Percentiles rank a stretch among this genome's conserved stretches.
Evolutionary conservation across 2,797 vertebrate genomes (phyloP).

Genomic region (Gymnoscopelus braueri): DNA sequence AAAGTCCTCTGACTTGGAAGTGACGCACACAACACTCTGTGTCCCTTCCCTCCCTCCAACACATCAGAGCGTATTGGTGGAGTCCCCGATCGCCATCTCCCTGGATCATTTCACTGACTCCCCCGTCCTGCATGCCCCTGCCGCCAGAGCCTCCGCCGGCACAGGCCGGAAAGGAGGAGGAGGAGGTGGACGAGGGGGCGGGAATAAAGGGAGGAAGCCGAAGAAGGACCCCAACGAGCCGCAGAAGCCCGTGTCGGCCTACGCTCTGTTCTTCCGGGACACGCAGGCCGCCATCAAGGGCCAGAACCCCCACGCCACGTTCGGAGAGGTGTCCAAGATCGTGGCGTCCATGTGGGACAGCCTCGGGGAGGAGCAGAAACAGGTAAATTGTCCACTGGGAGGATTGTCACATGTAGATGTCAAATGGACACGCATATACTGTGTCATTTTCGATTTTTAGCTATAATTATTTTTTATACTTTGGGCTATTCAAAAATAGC

Average conservation of each 20-base stretch:
- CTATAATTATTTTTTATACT: no score
- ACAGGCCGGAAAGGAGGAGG: constrained; percentile 49
- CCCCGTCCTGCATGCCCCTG: constrained; percentile 31
- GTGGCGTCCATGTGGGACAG: constrained; percentile 98
- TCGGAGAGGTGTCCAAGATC: constrained; percentile 93
- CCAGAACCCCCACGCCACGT: constrained; percentile 91
- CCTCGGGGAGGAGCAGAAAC: constrained; percentile 93
- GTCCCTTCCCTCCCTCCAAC: background rate
- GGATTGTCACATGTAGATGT: no score
- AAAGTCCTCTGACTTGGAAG: no score
- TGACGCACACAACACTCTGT: no score
- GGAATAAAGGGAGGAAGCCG: constrained; percentile 74
- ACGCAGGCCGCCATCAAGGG: constrained; percentile 94
- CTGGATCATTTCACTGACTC: constrained; percentile 72
- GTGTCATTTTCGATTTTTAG: no score
- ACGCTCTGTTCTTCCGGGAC: constrained; percentile 92
- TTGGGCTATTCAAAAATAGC: no score
- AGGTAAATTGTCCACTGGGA: constrained; percentile 71
- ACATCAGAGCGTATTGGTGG: constrained; percentile 80
- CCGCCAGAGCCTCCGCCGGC: constrained; percentile 39
- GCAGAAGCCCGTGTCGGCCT: constrained; percentile 91
- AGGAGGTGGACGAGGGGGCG: constrained; percentile 21
- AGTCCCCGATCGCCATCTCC: constrained; percentile 78
- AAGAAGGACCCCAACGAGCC: constrained; percentile 92
- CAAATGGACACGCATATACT: no score